Base-by-base conservation (phyloP, 2,113 vertebrate genomes). In the Burhinus bistriatus region DNA sequence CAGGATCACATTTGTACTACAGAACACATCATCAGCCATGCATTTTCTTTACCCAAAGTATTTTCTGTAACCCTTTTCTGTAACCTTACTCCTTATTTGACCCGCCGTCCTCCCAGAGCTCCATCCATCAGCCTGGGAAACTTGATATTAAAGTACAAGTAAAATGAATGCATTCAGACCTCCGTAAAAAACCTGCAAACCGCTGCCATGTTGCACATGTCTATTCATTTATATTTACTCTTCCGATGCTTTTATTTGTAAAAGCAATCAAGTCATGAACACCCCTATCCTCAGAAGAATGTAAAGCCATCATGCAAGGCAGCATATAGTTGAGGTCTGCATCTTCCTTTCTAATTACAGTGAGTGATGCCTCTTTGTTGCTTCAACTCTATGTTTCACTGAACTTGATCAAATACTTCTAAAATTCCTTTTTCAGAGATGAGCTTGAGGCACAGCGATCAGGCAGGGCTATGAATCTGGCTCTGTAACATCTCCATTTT, bases 1-100 rank as follows among this genome's bases (percentile, higher is more conserved):
- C 81, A 85, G 70, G 81, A 93, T 58, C 27, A 27, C n/a, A 87
- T 93, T 94, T 96, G 77, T 95, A 45, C 75, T 73, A 72, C 40
- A 91, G 90, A 91, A 49, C 66, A 83, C 73, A 70, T 54, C 32
- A 65, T 54, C 78, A 82, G 40, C 87, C 49, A 19, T 80, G 58
- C 73, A 62, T 94, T 93, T 83, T 88, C 81, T 94, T 89, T 80
- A 91, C 30, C 27, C 22, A 2, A 27, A 90, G 52, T 97, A 79
- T 78, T 90, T 96, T 91, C 52, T 83, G 62, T 49, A 76, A 51
- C 29, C 70, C 34, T 72, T 83, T 87, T 78, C 80, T 57, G 58
- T 92, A 91, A 79, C 90, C 72, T 92, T 55, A 91, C 57, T 90
- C 61, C 87, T 83, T 87, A 30, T 30, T 79, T 92, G 92, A 93